phyloP scores from a whole-genome alignment of 2,113 vertebrate species.

The Dromiciops gliroides region DNA sequence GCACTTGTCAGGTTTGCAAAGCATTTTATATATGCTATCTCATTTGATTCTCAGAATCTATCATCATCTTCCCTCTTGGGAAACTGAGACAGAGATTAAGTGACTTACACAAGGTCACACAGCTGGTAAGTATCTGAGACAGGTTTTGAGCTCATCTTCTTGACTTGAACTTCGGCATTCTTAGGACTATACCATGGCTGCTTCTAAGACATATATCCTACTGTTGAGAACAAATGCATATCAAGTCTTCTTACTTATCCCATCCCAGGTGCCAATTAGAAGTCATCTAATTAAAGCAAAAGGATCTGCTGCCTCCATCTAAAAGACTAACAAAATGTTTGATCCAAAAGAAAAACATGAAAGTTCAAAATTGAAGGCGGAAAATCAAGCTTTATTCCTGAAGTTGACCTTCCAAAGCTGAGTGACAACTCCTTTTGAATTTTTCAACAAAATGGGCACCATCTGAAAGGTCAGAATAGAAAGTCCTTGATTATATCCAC shows the following conservation, averaged over 20 bases:
- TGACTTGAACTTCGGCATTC: neutral
- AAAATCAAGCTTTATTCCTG: neutral
- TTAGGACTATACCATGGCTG: neutral
- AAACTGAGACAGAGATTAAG: neutral
- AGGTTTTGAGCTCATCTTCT: neutral
- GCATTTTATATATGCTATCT: neutral
- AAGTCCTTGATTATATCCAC: neutral
- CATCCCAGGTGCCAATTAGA: neutral
- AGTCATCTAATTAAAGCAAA: neutral
- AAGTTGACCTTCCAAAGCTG: conserved; percentile 7
- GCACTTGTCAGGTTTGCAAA: no score
- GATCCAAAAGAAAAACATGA: neutral
- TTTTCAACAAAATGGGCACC: neutral
- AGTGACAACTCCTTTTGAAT: neutral
- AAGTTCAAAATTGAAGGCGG: neutral
- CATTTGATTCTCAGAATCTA: neutral
- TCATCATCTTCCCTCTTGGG: neutral
- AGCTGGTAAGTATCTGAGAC: neutral
- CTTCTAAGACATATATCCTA: neutral
- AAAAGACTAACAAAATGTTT: neutral
- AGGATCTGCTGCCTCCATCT: neutral
- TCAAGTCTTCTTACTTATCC: neutral
- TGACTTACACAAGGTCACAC: neutral
- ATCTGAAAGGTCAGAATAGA: conserved; percentile 21
- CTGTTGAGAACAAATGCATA: neutral